These are phyloP conservation scores for Rhinella marina DNA, from an alignment of 2,797 vertebrate genomes.

Conservation along the genomic window DNA sequence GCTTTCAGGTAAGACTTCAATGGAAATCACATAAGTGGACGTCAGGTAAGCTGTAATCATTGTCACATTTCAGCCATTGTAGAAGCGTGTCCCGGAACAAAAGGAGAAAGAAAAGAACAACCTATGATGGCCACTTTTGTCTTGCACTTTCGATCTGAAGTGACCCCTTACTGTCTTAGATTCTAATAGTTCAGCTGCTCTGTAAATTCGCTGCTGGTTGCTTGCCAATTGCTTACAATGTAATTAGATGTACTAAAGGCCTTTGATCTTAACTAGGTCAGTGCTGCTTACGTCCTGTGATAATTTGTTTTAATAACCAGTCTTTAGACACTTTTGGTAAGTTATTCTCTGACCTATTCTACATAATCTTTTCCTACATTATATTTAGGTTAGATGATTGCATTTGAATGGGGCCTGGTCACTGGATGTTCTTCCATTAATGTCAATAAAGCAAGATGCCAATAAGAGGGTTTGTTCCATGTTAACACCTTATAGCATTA, in stretches of 20 bases:
- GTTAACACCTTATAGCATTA: too few species aligned
- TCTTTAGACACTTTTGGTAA: constrained; percentile 11
- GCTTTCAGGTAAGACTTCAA: background rate
- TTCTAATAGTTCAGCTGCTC: constrained; percentile 19
- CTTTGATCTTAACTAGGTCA: constrained; percentile 26
- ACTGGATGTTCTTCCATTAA: background rate
- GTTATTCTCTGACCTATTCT: background rate
- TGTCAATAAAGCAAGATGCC: background rate
- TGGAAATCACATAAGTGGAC: background rate
- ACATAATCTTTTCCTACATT: background rate
- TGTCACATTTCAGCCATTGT: background rate
- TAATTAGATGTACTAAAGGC: constrained; percentile 31
- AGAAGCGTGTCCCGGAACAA: too few species aligned
- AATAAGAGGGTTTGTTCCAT: background rate
- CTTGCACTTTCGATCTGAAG: constrained; percentile 14
- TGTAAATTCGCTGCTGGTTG: constrained; percentile 2
- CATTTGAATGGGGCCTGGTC: constrained; percentile 2
- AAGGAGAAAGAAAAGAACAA: background rate
- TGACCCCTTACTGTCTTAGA: constrained; percentile 8
- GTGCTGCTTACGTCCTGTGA: background rate
- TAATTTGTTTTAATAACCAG: background rate
- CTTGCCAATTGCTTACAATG: constrained; percentile 33
- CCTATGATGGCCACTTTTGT: constrained; percentile 15
- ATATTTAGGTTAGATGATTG: background rate
- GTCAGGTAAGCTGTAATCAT: background rate